phyloP scores from a whole-genome alignment of 2,113 vertebrate genomes.

The Cheirogaleus medius region DNA sequence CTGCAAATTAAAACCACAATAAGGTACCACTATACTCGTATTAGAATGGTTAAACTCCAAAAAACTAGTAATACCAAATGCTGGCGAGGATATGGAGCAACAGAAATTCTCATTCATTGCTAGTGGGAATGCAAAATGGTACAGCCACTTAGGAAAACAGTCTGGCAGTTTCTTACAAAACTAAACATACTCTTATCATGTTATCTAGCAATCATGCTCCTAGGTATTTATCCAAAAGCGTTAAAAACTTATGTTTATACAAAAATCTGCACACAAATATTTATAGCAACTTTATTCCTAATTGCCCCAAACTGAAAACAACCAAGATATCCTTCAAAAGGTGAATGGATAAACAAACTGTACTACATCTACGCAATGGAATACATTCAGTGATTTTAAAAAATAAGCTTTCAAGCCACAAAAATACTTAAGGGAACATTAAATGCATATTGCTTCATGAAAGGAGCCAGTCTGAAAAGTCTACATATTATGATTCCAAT shows the following conservation, averaged over 20 bases:
- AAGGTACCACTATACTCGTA: neutral
- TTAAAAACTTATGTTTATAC: neutral
- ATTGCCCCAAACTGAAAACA: slow-evolving; percentile 24
- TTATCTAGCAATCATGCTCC: neutral
- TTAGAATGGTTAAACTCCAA: neutral
- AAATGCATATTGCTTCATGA: neutral
- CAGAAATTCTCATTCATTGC: neutral
- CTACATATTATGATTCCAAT: neutral
- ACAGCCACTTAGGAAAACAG: neutral
- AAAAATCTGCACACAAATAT: slow-evolving; percentile 24
- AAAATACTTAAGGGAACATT: neutral
- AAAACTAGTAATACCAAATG: neutral
- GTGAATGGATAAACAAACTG: neutral
- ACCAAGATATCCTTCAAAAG: neutral
- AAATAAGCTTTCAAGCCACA: neutral
- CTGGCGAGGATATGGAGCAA: neutral
- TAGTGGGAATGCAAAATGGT: neutral
- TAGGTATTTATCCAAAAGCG: neutral
- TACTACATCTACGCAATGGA: neutral
- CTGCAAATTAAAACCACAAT: neutral
- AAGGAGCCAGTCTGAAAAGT: neutral
- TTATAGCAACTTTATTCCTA: neutral
- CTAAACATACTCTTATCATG: neutral
- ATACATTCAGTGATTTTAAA: neutral
- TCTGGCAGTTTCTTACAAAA: neutral